phyloP scores from a whole-genome alignment of 2,113 vertebrate species.

The Genyomyrus donnyi region DNA sequence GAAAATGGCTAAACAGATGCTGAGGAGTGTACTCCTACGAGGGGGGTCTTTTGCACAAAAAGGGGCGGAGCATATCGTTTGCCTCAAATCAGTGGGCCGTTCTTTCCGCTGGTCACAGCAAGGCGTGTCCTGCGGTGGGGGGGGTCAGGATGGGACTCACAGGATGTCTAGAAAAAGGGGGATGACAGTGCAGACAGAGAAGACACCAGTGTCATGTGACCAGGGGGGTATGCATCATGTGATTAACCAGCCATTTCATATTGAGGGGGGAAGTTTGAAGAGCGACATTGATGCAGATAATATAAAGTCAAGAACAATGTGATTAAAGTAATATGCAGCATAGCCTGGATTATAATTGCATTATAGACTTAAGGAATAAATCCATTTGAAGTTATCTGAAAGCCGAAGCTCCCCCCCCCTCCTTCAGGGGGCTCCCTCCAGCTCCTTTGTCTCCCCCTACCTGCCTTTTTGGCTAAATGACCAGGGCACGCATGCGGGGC shows the following conservation, averaged over 20 bases:
- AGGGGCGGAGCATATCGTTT: not conserved
- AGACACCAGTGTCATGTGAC: not conserved
- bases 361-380: not conserved
- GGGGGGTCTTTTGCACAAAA: not conserved
- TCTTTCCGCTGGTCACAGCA: not conserved
- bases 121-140: not conserved
- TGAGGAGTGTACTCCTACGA: not conserved
- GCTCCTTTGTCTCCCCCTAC: not conserved
- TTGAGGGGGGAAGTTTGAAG: not conserved
- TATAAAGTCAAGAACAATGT: not conserved
- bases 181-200: not conserved
- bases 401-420: no score
- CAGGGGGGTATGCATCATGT: not conserved
- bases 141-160: not conserved
- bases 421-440: not conserved
- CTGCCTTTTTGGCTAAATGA: not conserved
- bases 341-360: not conserved
- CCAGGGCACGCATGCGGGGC: not conserved
- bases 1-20: not conserved
- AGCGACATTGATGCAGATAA: not conserved
- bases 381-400: not conserved
- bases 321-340: not conserved
- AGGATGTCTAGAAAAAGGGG: not conserved
- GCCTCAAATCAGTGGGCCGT: not conserved
- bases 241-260: not conserved